These are phyloP conservation scores for Geothlypis trichas DNA, from an alignment of 2,113 vertebrate genomes.

Conservation along the genomic window DNA sequence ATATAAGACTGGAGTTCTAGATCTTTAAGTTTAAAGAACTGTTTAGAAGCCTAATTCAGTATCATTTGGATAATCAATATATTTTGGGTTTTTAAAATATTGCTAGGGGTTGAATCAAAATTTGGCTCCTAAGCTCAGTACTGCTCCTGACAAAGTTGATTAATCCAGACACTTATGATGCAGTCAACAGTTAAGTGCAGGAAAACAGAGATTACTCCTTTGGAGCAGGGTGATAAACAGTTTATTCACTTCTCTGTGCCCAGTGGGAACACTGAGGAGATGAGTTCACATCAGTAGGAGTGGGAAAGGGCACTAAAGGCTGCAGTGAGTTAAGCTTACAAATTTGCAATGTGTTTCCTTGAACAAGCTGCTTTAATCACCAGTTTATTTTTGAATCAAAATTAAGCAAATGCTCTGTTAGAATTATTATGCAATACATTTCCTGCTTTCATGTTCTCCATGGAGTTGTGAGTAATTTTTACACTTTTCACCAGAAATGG, in stretches of 20 bases:
- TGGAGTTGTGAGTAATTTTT: background rate
- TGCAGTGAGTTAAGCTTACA: background rate
- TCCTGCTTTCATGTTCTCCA: background rate
- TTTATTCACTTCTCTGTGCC: background rate
- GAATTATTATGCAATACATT: background rate
- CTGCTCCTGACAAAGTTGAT: background rate
- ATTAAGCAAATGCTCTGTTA: background rate
- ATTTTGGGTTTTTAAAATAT: background rate
- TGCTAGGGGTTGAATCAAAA: background rate
- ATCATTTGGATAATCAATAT: background rate
- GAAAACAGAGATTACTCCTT: background rate
- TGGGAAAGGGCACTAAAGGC: background rate
- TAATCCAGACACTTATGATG: background rate
- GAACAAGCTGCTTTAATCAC: background rate
- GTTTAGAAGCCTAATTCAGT: background rate
- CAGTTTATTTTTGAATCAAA: background rate
- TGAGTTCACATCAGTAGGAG: background rate
- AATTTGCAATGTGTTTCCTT: background rate
- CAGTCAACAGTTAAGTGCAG: background rate
- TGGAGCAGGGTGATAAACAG: background rate
- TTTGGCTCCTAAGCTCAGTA: background rate
- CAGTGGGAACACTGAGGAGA: background rate
- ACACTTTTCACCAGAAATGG: background rate
- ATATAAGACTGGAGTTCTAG: background rate
- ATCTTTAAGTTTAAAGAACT: background rate